Base-by-base conservation (phyloP, 2,888 invertebrate genomes). In the Eumerus sabulonum region DNA sequence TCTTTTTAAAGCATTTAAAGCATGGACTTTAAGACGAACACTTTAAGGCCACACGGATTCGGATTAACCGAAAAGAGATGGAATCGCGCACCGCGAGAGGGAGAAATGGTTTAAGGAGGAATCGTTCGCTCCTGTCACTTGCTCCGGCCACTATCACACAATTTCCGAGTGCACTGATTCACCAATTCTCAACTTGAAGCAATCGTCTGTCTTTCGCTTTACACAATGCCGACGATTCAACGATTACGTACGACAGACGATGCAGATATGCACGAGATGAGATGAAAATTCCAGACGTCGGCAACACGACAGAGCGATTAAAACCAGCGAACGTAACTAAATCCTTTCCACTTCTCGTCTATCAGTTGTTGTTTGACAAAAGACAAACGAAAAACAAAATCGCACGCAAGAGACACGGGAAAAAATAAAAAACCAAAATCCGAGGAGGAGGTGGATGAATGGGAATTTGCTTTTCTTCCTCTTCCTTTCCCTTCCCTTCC, bases 331-430 rank as follows among this genome's bases (percentile, higher is more conserved):
- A 42, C 48, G 48, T 17, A 40, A 45, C 53, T 13, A 73, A 19
- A 27, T 27, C 27, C 27, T 27, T 27, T n/a, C n/a, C n/a, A n/a
- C 27, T 4, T 4, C 62, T 54, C 44, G 60, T 50, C 50, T 68
- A 44, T 56, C 51, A 74, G 27, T 27, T 35, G 27, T 27, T 35
- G 53, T 63, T 76, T 70, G 62, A 44, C 62, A 76, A 76, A 74
- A 42, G 42, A 35, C 60, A 62, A 62, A 48, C 40, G 42, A 60
- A 53, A n/a, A 42, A 42, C 4, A n/a, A 19, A n/a, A n/a, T n/a
- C n/a, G n/a, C n/a, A 47, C n/a, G 13, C n/a, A 27, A 13, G 27
- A 27, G 27, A 51, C 27, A 27, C 2, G 7, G 7, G 7, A 27
- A 27, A 27, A 27, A 27, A 27, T 27, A 7, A 27, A 27, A 27